These are phyloP conservation scores for Myzus persicae DNA, from an alignment of 1,140 invertebrate genomes.

Conservation along the genomic window DNA sequence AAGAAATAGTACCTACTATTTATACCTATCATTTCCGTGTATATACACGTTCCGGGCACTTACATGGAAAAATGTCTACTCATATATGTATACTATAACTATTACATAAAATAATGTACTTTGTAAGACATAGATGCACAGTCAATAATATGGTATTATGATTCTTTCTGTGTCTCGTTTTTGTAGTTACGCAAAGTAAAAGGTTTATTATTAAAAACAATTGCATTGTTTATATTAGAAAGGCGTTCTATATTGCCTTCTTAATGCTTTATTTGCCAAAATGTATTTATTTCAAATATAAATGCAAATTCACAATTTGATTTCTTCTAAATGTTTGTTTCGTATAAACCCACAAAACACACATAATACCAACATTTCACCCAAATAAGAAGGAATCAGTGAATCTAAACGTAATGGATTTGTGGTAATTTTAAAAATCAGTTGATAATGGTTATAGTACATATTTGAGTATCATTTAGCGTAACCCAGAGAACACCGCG, in stretches of 20 bases:
- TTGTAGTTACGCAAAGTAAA: not conserved
- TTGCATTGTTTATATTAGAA: not conserved
- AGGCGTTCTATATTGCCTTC: not conserved
- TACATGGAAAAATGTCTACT: not conserved
- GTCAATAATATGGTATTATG: not conserved
- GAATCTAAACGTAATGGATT: not conserved
- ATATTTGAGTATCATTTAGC: constrained; percentile 17
- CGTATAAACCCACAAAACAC: not conserved
- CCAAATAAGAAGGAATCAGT: not conserved
- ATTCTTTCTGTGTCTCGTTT: not conserved
- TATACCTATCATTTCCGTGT: too few relatives aligned
- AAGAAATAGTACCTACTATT: too few relatives aligned
- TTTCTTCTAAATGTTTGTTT: not conserved
- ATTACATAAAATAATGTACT: not conserved
- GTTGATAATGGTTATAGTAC: constrained; percentile 2
- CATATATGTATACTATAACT: too few relatives aligned
- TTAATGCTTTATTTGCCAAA: not conserved
- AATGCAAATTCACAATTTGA: not conserved
- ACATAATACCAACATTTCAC: not conserved
- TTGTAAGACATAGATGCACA: not conserved
- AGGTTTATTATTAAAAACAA: not conserved
- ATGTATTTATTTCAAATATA: not conserved
- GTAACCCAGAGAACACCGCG: constrained; percentile 3
- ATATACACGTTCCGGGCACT: not conserved
- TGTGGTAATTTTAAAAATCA: constrained; percentile 8